Percentiles rank a stretch among this genome's conserved stretches.
These are phyloP conservation scores for Lamellibrachia columna DNA, from an alignment of 2,888 invertebrate species.

Conservation along the genomic window DNA sequence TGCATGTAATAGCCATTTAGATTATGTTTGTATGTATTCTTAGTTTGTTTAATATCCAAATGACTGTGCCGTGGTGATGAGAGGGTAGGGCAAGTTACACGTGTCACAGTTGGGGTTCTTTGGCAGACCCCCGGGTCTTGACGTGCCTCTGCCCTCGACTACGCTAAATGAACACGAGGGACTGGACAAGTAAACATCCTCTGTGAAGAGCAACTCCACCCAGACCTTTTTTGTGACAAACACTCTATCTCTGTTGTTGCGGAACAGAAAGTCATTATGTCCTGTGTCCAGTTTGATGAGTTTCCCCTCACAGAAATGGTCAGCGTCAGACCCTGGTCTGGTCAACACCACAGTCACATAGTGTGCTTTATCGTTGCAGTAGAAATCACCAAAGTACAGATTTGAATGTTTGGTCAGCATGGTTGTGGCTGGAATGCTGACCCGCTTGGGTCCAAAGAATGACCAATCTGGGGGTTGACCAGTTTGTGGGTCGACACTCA, in stretches of 20 bases:
- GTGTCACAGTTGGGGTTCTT: slow-evolving; percentile 17
- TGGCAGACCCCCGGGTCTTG: slow-evolving; percentile 23
- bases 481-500: neutral
- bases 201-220: slow-evolving; percentile 30
- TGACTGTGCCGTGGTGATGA: no score
- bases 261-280: neutral
- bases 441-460: slow-evolving; percentile 21
- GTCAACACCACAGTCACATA: slow-evolving; percentile 35
- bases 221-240: neutral
- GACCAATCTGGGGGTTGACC: neutral
- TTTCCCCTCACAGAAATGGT: slow-evolving; percentile 26
- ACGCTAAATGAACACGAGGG: neutral
- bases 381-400: slow-evolving; percentile 34
- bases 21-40: no score
- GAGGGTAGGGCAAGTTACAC: slow-evolving; percentile 22
- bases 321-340: slow-evolving; percentile 22
- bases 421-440: neutral
- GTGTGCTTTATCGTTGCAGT: slow-evolving; percentile 28
- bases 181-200: slow-evolving; percentile 24
- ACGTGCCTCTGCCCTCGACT: slow-evolving; percentile 22
- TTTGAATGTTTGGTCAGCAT: neutral
- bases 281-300: neutral
- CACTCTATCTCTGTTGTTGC: neutral
- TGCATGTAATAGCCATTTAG: no score
- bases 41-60: no score